A percentile compares a stretch with the other conserved stretches of the same genome.
Evolutionary conservation across 1,140 invertebrate genomes (phyloP).

Genomic region (Akabosia matsudoensis): DNA sequence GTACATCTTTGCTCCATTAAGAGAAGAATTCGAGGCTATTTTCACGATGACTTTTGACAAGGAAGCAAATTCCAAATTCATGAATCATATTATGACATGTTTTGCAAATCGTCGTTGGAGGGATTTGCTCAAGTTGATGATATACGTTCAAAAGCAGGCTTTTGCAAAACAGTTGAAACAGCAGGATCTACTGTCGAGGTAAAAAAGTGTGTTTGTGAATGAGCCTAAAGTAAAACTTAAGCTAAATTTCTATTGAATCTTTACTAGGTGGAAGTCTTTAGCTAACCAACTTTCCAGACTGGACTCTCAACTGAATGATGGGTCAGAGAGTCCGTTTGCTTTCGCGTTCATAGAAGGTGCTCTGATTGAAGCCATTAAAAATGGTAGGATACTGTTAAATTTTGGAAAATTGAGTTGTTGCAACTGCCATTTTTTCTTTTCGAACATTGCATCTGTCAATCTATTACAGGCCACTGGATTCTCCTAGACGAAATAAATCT

Average conservation of each 20-base stretch:
- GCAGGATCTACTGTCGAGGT: slow-evolving; percentile 7
- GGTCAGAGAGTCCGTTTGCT: slow-evolving; percentile 65
- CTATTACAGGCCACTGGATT: slow-evolving; percentile 74
- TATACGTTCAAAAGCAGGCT: slow-evolving; percentile 67
- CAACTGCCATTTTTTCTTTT: not conserved
- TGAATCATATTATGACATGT: slow-evolving; percentile 71
- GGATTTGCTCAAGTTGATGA: slow-evolving; percentile 71
- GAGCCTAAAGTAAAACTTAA: not conserved
- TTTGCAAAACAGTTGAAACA: slow-evolving; percentile 47
- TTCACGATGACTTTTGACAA: slow-evolving; percentile 76
- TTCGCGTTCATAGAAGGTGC: slow-evolving; percentile 90
- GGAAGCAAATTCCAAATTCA: slow-evolving; percentile 78
- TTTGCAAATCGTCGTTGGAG: slow-evolving; percentile 70
- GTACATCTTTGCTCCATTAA: slow-evolving; percentile 74
- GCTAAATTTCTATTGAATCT: not conserved
- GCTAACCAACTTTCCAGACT: slow-evolving; percentile 54
- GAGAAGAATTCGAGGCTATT: slow-evolving; percentile 78
- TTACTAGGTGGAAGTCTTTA: slow-evolving; percentile 62
- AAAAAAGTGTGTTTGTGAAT: not conserved
- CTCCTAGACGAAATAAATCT: slow-evolving; percentile 97
- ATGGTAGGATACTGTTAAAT: slow-evolving; percentile 57
- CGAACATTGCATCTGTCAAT: slow-evolving; percentile 15
- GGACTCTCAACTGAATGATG: slow-evolving; percentile 63
- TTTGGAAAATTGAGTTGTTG: not conserved
- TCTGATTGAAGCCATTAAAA: slow-evolving; percentile 81